Percentiles rank a stretch among this genome's conserved stretches.
Evolutionary conservation across 1,140 invertebrate species (phyloP).

Genomic region (Drosophila murphyi): DNA sequence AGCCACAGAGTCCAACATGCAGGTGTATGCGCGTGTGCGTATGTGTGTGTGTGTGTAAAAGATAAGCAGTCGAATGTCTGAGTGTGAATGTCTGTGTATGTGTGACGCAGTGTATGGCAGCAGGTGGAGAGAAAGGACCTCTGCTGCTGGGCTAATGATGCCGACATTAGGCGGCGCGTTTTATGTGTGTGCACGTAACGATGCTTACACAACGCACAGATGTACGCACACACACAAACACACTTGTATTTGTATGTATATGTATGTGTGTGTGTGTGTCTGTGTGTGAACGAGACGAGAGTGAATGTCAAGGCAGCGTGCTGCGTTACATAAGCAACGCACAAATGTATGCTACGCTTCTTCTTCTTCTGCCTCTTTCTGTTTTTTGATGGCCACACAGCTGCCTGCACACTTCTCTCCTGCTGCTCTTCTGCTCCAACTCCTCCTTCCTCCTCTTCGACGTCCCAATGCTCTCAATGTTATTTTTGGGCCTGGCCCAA

Average conservation of each 20-base stretch:
- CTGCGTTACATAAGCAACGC: conserved; percentile 77
- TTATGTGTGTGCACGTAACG: conserved; percentile 58
- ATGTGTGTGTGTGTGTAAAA: conserved; percentile 4
- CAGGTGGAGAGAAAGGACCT: conserved; percentile 12
- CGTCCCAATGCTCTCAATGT: conserved; percentile 16
- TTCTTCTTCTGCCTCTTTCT: background rate
- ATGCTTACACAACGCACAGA: conserved; percentile 50
- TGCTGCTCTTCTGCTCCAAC: conserved; percentile 6
- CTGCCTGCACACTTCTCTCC: conserved; percentile 3
- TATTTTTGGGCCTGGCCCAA: conserved; percentile 63
- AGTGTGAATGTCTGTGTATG: background rate
- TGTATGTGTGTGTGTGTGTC: background rate
- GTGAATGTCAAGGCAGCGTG: conserved; percentile 75
- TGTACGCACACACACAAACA: conserved; percentile 17
- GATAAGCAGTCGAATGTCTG: conserved; percentile 7
- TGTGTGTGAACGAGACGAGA: conserved; percentile 14
- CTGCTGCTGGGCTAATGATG: conserved; percentile 48
- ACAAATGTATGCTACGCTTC: conserved; percentile 79
- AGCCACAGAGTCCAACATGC: conserved; percentile 4
- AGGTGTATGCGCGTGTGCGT: conserved; percentile 2
- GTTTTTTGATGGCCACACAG: conserved; percentile 64
- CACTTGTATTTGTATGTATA: conserved; percentile 6
- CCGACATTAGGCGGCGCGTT: conserved; percentile 49
- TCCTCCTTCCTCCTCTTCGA: conserved; percentile 6
- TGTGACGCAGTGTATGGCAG: conserved; percentile 1